Conservation (phyloP, 2,888 invertebrate genomes). For the Drosophila birchii region DNA sequence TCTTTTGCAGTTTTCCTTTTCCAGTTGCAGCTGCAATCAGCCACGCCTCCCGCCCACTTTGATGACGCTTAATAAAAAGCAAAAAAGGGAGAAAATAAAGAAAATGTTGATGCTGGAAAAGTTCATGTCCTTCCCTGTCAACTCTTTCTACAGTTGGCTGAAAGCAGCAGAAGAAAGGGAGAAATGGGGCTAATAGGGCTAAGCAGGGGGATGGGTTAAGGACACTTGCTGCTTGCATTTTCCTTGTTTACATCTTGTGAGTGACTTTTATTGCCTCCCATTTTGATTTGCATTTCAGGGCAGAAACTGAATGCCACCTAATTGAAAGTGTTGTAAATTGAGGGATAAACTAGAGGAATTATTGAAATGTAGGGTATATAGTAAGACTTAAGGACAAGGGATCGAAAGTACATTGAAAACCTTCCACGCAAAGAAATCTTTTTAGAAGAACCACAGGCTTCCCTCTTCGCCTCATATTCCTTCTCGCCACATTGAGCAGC, state of each 20-base stretch:
- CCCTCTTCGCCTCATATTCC: conserved; percentile 9
- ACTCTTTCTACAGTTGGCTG: conserved; percentile 23
- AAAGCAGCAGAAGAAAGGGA: not conserved
- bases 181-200: conserved; percentile 6
- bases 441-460: not conserved
- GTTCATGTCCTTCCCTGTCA: conserved; percentile 21
- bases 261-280: conserved; percentile 46
- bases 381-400: not conserved
- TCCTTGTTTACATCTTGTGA: conserved; percentile 44
- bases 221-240: conserved; percentile 16
- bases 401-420: not conserved
- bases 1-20: not conserved
- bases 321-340: conserved; percentile 2
- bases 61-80: conserved; percentile 35
- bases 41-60: conserved; percentile 34
- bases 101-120: not conserved
- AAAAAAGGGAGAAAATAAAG: conserved; percentile 2
- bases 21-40: conserved; percentile 43
- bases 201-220: not conserved
- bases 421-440: not conserved
- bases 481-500: conserved; percentile 58
- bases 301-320: not conserved
- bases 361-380: not conserved
- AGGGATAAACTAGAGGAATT: not conserved
- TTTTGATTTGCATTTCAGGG: conserved; percentile 38